Evolutionary conservation across 2,888 invertebrate genomes (phyloP), one percentile per base, ranked within the genome.

Genomic region (Callinectes sapidus): DNA sequence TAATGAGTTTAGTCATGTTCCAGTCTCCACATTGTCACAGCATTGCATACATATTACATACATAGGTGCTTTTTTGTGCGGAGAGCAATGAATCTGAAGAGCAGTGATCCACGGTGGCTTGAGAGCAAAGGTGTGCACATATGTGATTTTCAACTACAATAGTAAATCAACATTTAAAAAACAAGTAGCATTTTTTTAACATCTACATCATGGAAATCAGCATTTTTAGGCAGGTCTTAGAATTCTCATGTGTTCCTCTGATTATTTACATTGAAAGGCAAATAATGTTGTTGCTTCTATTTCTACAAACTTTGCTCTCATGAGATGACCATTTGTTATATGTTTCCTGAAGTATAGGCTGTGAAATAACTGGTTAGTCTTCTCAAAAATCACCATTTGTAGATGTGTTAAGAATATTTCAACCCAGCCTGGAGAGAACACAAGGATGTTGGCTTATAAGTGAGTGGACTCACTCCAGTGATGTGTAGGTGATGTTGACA

Each of bases 131-230:
- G 35, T 32, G 32, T 28, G 28, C 71, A 77, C 28, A 77, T 77
- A 28, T 28, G 71, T 81, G 81, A 35, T 81, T 32, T 35, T 81
- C 81, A 81, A 13, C 71, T 77, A 77, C 61, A 77, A 28, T 77
- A 35, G 81, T 81, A 81, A 81, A 32, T 81, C 81, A 81, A 32
- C 35, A 81, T 81, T 35, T 32, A 81, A 81, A 35, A 81, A 35
- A 81, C 32, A 23, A 81, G 35, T 16, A 81, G 81, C 81, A 81
- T 81, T 81, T 81, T 35, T 18, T 81, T 16, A 35, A 32, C 35
- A 16, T 81, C 10, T 35, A 3, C 28, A 35, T 35, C 81, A 81
- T 81, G 35, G 32, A 81, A 35, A 16, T 35, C 35, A 81, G 18
- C 35, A 81, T 35, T 81, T 35, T 32, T 35, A 35, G 81, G 35